Evolutionary conservation across 2,797 vertebrate species (phyloP).

Genomic region (Denticeps clupeoides): DNA sequence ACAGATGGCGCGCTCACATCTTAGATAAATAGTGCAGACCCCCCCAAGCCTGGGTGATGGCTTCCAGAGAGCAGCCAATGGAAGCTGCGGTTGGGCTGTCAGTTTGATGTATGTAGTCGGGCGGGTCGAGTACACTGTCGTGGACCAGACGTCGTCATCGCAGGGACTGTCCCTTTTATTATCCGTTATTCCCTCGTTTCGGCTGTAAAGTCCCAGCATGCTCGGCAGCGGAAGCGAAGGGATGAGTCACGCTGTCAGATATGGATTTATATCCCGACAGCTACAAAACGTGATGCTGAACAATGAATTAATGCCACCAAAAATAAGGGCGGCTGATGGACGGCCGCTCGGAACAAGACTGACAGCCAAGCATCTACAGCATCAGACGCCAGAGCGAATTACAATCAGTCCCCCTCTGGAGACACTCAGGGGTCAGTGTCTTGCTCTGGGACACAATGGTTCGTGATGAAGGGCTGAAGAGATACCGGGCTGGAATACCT

Average conservation of each 20-base stretch:
- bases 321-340: no score
- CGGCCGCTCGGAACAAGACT: no score
- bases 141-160: constrained; percentile 15
- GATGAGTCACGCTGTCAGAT: constrained; percentile 35
- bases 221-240: constrained; percentile 25
- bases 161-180: constrained; percentile 25
- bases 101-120: constrained; percentile 39
- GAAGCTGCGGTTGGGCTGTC: constrained; percentile 28
- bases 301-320: no score
- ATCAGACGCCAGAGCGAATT: no score
- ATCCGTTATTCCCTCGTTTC: constrained; percentile 23
- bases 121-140: constrained; percentile 13
- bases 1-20: constrained; percentile 34
- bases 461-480: no score
- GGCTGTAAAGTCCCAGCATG: constrained; percentile 22
- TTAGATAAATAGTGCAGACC: constrained; percentile 41
- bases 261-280: constrained; percentile 30
- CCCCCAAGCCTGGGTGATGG: constrained; percentile 18
- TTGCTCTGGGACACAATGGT: no score
- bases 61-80: constrained; percentile 25
- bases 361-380: no score
- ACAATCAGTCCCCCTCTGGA: no score
- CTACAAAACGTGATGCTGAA: constrained; percentile 30
- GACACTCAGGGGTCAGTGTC: no score
- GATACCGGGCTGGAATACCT: no score